phyloP scores from a whole-genome alignment of 2,113 vertebrate genomes.

The Seriola dumerili region DNA sequence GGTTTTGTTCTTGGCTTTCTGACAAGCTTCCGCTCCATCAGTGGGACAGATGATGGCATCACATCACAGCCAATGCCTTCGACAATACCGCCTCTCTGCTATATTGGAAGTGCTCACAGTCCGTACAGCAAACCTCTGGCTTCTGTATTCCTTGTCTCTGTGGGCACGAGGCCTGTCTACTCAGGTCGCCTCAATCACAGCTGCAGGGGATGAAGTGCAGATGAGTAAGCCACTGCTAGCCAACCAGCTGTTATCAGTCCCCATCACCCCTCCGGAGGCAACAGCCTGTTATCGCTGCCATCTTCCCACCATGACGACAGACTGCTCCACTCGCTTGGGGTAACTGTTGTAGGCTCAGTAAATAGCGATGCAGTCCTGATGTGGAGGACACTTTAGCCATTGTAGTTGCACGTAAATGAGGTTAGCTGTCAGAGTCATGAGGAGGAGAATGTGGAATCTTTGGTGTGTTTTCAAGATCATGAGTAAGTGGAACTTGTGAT shows the following conservation, averaged over 20 bases:
- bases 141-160: conserved; percentile 22
- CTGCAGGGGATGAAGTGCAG: conserved; percentile 32
- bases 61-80: conserved; percentile 10
- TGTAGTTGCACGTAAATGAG: not conserved
- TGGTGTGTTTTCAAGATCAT: too few relatives aligned
- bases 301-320: conserved; percentile 29
- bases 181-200: conserved; percentile 37
- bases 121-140: conserved; percentile 12
- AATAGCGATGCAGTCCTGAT: conserved; percentile 25
- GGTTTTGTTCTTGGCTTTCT: conserved; percentile 20
- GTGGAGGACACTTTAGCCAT: conserved; percentile 11
- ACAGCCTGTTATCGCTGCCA: conserved; percentile 38
- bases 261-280: conserved; percentile 22
- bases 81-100: conserved; percentile 11
- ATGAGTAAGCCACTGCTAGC: conserved; percentile 30
- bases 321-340: conserved; percentile 12
- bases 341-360: conserved; percentile 46
- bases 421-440: conserved; percentile 1
- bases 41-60: conserved; percentile 3
- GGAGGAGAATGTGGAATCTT: not conserved
- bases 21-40: not conserved
- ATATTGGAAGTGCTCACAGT: not conserved
- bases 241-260: conserved; percentile 28
- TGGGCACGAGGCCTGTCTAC: conserved; percentile 22
- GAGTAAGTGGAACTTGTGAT: too few relatives aligned